phyloP scores from a whole-genome alignment of 2,888 invertebrate genomes.

The Hydroisotoma schaefferi region DNA sequence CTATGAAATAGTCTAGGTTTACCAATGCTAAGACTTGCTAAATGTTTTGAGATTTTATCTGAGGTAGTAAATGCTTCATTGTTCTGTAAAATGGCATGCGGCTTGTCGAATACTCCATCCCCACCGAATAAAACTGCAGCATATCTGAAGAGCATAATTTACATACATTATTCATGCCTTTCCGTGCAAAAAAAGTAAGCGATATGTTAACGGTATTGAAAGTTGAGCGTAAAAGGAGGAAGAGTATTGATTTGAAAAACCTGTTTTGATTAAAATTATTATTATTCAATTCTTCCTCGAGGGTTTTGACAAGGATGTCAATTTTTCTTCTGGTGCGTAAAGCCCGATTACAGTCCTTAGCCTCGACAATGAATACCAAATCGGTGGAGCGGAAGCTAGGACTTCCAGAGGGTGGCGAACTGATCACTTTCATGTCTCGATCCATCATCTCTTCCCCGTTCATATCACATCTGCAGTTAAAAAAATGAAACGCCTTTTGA shows the following conservation, averaged over 20 bases:
- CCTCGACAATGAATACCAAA: constrained; percentile 84
- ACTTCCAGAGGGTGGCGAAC: constrained; percentile 51
- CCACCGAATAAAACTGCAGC: constrained; percentile 81
- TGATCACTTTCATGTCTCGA: constrained; percentile 68
- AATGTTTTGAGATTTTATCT: constrained; percentile 62
- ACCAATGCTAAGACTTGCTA: constrained; percentile 67
- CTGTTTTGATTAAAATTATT: constrained; percentile 66
- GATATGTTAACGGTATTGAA: not conserved
- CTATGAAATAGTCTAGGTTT: constrained; percentile 48
- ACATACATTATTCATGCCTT: not conserved
- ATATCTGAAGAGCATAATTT: constrained; percentile 59
- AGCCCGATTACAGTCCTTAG: constrained; percentile 74
- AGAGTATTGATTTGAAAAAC: constrained; percentile 52
- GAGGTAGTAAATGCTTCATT: constrained; percentile 66
- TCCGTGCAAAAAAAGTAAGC: too few relatives aligned
- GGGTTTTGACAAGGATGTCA: constrained; percentile 63
- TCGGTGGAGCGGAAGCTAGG: constrained; percentile 69
- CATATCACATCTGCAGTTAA: constrained; percentile 62
- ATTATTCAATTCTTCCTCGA: constrained; percentile 67
- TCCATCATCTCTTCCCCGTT: constrained; percentile 69
- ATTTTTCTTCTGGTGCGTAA: constrained; percentile 65
- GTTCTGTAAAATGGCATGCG: constrained; percentile 69
- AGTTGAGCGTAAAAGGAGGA: not conserved
- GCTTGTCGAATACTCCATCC: constrained; percentile 65
- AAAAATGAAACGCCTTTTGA: too few relatives aligned